Evolutionary conservation across 2,797 vertebrate species (phyloP), one percentile per base, ranked within the genome.

Genomic region (Acomys russatus): DNA sequence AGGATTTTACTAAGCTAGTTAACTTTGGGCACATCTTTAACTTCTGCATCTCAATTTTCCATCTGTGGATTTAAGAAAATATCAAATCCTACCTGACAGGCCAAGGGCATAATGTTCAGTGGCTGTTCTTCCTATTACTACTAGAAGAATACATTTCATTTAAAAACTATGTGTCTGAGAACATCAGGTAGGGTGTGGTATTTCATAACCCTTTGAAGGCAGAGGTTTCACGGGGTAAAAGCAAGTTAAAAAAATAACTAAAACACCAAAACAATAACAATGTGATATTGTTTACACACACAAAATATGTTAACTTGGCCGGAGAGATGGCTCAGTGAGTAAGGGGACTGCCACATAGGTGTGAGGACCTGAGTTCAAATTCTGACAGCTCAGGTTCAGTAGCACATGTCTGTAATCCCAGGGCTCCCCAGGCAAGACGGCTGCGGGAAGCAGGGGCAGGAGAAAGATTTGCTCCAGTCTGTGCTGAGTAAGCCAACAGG

Each of bases 31-130:
- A 97, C 79, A 51, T 86, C 79, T 92, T 92, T 71, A 86, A 90
- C 79, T 91, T 96, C 84, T 90, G 61, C 92, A 66, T 74, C 38
- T 70, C 77, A 33, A 49, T 94, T 96, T 96, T 84, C 44, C 64
- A 95, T n/a, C 35, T 86, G 59, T 9, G 61, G n/a, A 9, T 76
- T 92, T 77, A 73, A 28, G 10, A 68, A 91, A 91, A 78, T 70
- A 85, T 20, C 51, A 86, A 91, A 88, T 95, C 63, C 85, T 44
- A 73, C 68, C 70, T 71, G n/a, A 91, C 15, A 86, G 63, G 78
- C 49, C 94, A 94, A 90, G 35, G 63, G 71, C 20, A 1, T 18
- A 63, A 88, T 22, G 1, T 84, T 88, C 3, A 86, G 73, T 59
- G 61, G 64, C 25, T 76, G 38, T 4, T n/a, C 28, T 68, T 70